Evolutionary conservation across 2,888 invertebrate species (phyloP).

Genomic region (Dasypogon diadema): DNA sequence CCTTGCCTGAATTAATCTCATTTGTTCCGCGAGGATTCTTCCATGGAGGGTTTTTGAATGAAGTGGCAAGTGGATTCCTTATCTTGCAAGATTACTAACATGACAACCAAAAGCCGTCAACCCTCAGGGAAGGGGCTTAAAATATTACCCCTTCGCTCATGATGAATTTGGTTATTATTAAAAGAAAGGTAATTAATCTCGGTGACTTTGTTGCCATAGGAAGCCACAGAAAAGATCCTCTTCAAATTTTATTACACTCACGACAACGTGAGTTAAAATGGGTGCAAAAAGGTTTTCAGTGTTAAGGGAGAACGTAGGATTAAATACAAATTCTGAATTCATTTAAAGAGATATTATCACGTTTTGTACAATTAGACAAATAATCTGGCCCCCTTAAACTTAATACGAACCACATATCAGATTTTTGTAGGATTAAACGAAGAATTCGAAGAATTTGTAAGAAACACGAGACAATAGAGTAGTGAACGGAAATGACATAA

Average conservation of each 20-base stretch:
- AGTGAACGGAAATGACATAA: too few species aligned
- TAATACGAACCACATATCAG: too few species aligned
- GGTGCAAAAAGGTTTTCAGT: too few species aligned
- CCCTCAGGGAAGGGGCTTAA: not conserved
- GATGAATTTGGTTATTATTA: not conserved
- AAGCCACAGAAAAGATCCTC: not conserved
- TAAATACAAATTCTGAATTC: too few species aligned
- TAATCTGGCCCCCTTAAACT: too few species aligned
- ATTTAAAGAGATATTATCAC: too few species aligned
- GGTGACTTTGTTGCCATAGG: not conserved
- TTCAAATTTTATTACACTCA: not conserved
- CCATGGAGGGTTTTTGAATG: not conserved
- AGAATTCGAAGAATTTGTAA: too few species aligned
- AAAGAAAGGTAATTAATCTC: conserved; percentile 15
- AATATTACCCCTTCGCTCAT: not conserved
- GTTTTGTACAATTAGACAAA: too few species aligned
- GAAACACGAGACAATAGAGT: too few species aligned
- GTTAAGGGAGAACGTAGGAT: too few species aligned
- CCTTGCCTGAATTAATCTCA: not conserved
- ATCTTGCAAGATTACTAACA: not conserved
- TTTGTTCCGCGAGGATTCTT: not conserved
- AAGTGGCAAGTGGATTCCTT: not conserved
- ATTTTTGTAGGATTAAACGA: too few species aligned
- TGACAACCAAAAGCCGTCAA: not conserved
- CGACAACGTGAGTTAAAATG: too few species aligned